Conservation (phyloP, 2,797 vertebrate species). For the Glossophaga mutica region DNA sequence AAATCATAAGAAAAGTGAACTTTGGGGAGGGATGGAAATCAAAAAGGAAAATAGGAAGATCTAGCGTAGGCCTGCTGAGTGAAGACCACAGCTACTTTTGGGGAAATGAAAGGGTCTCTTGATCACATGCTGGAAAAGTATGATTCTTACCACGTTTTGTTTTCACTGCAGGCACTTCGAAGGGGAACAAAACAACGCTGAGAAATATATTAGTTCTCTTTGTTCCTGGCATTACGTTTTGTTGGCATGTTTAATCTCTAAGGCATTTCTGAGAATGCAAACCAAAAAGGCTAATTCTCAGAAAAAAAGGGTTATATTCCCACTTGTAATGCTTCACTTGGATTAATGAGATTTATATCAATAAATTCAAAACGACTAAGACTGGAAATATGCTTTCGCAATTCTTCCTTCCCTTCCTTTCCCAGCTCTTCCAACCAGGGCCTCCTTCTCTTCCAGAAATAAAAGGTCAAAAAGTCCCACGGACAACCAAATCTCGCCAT, state of each 20-base stretch:
- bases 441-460: background rate
- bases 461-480: background rate
- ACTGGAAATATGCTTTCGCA: background rate
- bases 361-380: background rate
- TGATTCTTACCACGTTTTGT: background rate
- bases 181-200: background rate
- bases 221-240: background rate
- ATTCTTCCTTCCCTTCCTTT: background rate
- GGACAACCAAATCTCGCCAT: background rate
- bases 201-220: background rate
- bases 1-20: background rate
- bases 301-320: conserved; percentile 10
- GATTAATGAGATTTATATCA: conserved; percentile 19
- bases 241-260: background rate
- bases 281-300: background rate
- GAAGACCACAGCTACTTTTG: background rate
- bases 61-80: background rate
- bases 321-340: background rate
- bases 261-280: conserved; percentile 11
- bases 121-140: background rate
- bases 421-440: background rate
- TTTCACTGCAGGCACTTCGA: background rate
- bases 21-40: background rate
- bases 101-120: background rate
- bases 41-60: conserved; percentile 16